Evolutionary conservation across 2,797 vertebrate species (phyloP).

Genomic region (Cyprinodon diabolis): DNA sequence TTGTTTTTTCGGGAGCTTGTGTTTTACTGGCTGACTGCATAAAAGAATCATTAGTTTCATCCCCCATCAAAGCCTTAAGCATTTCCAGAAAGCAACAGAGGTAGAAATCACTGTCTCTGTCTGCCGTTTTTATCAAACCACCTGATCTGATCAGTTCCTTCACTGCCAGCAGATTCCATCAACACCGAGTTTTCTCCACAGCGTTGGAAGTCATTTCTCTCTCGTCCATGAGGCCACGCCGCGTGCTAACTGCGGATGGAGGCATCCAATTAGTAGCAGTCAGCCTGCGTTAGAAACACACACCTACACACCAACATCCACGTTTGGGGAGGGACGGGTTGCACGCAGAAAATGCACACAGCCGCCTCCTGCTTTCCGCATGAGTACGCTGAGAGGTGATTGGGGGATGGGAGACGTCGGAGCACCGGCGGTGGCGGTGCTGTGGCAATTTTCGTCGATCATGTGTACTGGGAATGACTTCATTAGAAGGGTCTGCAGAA

Average conservation of each 20-base stretch:
- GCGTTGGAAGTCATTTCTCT: slow-evolving; percentile 41
- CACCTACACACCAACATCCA: slow-evolving; percentile 48
- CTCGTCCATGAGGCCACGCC: slow-evolving; percentile 41
- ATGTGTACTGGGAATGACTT: slow-evolving; percentile 75
- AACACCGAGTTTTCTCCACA: slow-evolving; percentile 18
- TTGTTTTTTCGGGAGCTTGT: neutral
- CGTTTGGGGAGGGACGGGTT: slow-evolving; percentile 20
- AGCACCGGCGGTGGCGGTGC: neutral
- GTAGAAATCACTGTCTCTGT: slow-evolving; percentile 36
- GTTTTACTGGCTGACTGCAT: slow-evolving; percentile 17
- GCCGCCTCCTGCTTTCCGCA: slow-evolving; percentile 69
- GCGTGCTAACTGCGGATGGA: slow-evolving; percentile 56
- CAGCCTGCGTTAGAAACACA: slow-evolving; percentile 71
- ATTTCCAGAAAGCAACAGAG: slow-evolving; percentile 47
- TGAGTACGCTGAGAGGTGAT: slow-evolving; percentile 42
- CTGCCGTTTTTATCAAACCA: slow-evolving; percentile 19
- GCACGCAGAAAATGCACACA: slow-evolving; percentile 44
- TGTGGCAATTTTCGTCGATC: slow-evolving; percentile 72
- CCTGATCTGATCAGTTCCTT: slow-evolving; percentile 21
- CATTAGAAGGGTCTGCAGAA: slow-evolving; percentile 66
- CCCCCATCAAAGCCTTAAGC: slow-evolving; percentile 52
- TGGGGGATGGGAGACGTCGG: slow-evolving; percentile 28
- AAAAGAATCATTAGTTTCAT: slow-evolving; percentile 54
- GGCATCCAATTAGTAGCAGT: slow-evolving; percentile 77
- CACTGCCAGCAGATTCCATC: slow-evolving; percentile 37